Evolutionary conservation across 2,113 vertebrate genomes (phyloP).

Genomic region (Muscicapa adusta): DNA sequence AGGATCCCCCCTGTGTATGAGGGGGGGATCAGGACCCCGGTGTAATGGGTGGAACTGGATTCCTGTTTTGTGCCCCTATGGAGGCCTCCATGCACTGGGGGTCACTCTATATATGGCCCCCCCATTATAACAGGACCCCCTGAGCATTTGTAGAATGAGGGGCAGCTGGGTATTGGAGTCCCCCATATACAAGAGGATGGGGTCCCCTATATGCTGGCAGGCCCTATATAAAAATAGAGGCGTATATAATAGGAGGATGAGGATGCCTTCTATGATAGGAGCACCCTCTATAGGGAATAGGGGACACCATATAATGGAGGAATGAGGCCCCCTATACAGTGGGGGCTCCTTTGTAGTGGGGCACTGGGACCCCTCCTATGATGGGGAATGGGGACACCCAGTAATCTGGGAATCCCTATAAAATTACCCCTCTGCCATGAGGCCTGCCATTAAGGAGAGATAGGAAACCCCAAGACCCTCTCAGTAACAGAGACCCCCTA

Average conservation of each 20-base stretch:
- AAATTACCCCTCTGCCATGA: not conserved
- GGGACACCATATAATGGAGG: too few species aligned
- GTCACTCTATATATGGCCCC: not conserved
- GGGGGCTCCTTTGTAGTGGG: not conserved
- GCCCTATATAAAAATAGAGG: not conserved
- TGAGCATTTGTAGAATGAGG: not conserved
- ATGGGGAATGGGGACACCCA: not conserved
- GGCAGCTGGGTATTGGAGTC: not conserved
- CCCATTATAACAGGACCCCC: not conserved
- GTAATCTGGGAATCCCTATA: not conserved
- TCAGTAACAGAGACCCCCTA: not conserved
- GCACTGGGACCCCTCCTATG: accelerated
- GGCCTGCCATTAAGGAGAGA: not conserved
- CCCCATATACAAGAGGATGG: not conserved
- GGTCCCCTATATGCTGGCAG: accelerated
- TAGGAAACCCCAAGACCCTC: not conserved
- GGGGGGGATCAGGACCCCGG: not conserved
- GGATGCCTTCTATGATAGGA: accelerated
- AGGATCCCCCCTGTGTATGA: not conserved
- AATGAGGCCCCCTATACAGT: accelerated
- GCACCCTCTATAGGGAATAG: accelerated
- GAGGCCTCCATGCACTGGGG: not conserved
- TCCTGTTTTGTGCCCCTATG: accelerated
- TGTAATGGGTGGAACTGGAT: too few species aligned
- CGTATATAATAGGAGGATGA: not conserved